Evolutionary conservation across 2,888 invertebrate genomes (phyloP).

Genomic region (Tachina lurida): DNA sequence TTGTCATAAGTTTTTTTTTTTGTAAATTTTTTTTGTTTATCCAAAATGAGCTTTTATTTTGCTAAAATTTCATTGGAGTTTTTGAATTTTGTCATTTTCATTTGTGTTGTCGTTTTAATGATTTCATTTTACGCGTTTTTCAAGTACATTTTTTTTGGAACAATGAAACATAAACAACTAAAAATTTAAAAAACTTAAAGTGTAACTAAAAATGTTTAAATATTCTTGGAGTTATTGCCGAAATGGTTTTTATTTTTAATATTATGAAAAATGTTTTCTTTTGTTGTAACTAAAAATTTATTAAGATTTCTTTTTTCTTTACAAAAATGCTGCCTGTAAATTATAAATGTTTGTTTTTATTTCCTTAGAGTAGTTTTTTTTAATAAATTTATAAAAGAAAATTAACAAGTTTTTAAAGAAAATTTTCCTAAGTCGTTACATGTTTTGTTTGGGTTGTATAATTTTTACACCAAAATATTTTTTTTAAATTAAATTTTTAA

Average conservation of each 20-base stretch:
- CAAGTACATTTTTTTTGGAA: conserved; percentile 65
- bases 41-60: conserved; percentile 53
- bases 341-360: conserved; percentile 76
- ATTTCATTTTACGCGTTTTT: conserved; percentile 70
- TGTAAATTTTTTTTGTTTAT: conserved; percentile 55
- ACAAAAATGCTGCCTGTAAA: conserved; percentile 82
- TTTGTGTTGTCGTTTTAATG: conserved; percentile 44
- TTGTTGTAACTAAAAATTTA: conserved; percentile 56
- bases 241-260: conserved; percentile 67
- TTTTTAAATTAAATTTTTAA: conserved; percentile 56
- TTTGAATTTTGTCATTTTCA: conserved; percentile 75
- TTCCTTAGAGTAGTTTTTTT: conserved; percentile 71
- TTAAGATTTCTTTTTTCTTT: conserved; percentile 61
- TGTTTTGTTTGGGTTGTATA: conserved; percentile 15
- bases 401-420: conserved; percentile 15
- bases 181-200: conserved; percentile 54
- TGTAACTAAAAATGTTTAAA: conserved; percentile 44
- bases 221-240: conserved; percentile 70
- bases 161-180: conserved; percentile 48
- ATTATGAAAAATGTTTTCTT: conserved; percentile 61
- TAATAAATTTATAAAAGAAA: conserved; percentile 63
- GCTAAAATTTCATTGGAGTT: conserved; percentile 66
- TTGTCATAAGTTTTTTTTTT: conserved; percentile 41
- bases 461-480: conserved; percentile 68
- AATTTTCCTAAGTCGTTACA: conserved; percentile 19